These are phyloP conservation scores for Synchiropus splendidus DNA, from an alignment of 2,113 vertebrate species.

Conservation along the genomic window DNA sequence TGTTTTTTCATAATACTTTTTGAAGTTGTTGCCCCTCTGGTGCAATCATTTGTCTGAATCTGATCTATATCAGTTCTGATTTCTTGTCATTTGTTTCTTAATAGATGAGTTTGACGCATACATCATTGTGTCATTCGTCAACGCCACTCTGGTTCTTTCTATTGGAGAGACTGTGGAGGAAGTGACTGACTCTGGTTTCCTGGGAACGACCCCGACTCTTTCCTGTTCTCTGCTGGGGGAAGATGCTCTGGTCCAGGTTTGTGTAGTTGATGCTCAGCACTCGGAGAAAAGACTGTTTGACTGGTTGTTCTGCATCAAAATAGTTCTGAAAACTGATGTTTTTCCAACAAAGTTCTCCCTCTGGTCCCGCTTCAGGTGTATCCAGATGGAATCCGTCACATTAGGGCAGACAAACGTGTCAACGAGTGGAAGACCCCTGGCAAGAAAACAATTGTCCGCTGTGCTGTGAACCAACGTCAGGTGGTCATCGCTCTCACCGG, in stretches of 20 bases:
- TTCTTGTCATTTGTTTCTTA: slow-evolving; percentile 2
- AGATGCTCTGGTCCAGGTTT: slow-evolving; percentile 92
- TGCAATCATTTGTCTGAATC: too few relatives aligned
- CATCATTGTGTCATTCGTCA: slow-evolving; percentile 98
- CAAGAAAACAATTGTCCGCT: slow-evolving; percentile 95
- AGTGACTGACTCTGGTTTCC: slow-evolving; percentile 95
- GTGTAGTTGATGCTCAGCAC: slow-evolving; percentile 3
- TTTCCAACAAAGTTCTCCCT: too few relatives aligned
- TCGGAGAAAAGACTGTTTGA: too few relatives aligned
- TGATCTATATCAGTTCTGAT: neutral
- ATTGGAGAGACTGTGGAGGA: slow-evolving; percentile 98
- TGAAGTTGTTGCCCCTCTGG: too few relatives aligned
- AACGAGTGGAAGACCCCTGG: slow-evolving; percentile 98
- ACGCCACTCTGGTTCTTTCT: slow-evolving; percentile 91
- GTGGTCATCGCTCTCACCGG: slow-evolving; percentile 97
- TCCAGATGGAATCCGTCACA: slow-evolving; percentile 94
- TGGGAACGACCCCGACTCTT: slow-evolving; percentile 94
- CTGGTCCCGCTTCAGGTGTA: slow-evolving; percentile 73
- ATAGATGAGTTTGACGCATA: slow-evolving; percentile 97
- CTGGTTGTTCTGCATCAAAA: neutral
- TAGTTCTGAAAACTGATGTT: neutral
- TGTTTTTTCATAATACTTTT: too few relatives aligned
- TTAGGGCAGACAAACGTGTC: slow-evolving; percentile 94
- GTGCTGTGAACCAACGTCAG: slow-evolving; percentile 96
- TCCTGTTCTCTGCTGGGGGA: slow-evolving; percentile 95